Base-by-base conservation (phyloP, 2,888 invertebrate genomes). In the Pogonocherus hispidulus region DNA sequence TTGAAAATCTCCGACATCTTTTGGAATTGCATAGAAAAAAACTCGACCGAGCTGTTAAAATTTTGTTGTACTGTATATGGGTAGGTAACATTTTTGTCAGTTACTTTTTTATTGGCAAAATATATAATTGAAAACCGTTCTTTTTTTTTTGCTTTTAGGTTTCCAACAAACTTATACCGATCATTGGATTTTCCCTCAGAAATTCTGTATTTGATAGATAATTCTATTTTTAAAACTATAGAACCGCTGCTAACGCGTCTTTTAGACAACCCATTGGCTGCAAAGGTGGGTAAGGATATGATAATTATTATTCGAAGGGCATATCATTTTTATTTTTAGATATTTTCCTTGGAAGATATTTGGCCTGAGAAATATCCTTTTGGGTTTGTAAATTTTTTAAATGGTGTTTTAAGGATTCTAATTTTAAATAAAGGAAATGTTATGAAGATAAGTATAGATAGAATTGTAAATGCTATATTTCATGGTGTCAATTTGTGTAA, bases 1-100 rank as follows among this genome's bases (percentile, higher is more conserved):
- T 63, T 86, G 14, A 87, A 86, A 79, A 76, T 88, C 2, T 86
- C 84, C 67, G 84, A 81, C 27, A 83, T 84, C 19, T 87, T 87
- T 72, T 76, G 73, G 70, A 59, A 70, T 18, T 44, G 52, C 49
- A 18, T 70, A 16, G 66, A 75, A 46, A 65, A 65, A 35, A 56
- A 68, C 44, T 49, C 51, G 4, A 62, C 72, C 6, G 65, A 67
- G 22, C 52, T 78, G 11, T 32, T 78, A 5, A 55, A 65, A 27
- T 76, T 78, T 47, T 76, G 70, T 52, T 59, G 71, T n/a, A 63
- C 54, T 32, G 67, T 80, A 35, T 70, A 72, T 46, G 72, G 74
- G 67, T 71, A 71, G 18, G 57, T 75, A 44, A 66, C 69, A n/a
- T 46, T 57, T 19, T 56, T 52, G 37, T 59, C 22, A 11, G 57